Evolutionary conservation across 2,113 vertebrate genomes (phyloP).

Genomic region (Mystacornis crossleyi): DNA sequence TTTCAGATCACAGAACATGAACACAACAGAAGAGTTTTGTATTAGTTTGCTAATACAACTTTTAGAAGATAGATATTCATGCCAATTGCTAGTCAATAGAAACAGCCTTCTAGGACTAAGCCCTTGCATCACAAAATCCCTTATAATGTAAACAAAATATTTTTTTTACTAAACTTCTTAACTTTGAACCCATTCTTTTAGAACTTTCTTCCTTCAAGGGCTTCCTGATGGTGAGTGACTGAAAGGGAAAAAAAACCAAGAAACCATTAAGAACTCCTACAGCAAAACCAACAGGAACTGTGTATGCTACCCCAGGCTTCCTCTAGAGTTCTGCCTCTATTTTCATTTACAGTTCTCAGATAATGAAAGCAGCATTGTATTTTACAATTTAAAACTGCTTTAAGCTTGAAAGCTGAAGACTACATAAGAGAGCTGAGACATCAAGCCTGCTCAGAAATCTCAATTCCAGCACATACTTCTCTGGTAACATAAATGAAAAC

Average conservation of each 20-base stretch:
- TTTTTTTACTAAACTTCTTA: conserved; percentile 72
- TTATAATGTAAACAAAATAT: conserved; percentile 86
- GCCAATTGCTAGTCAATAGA: conserved; percentile 73
- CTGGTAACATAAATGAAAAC: neutral
- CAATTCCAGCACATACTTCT: neutral
- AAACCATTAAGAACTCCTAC: neutral
- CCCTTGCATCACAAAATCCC: conserved; percentile 78
- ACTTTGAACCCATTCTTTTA: conserved; percentile 76
- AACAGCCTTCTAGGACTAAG: conserved; percentile 71
- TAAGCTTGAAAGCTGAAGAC: neutral
- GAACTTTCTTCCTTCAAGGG: conserved; percentile 79
- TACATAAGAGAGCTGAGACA: neutral
- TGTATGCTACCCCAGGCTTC: neutral
- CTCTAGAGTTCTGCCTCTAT: neutral
- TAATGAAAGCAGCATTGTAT: fast-evolving
- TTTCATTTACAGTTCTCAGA: neutral
- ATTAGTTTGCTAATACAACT: conserved; percentile 72
- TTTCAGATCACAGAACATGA: conserved; percentile 75
- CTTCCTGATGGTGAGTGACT: conserved; percentile 87
- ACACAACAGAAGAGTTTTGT: conserved; percentile 73
- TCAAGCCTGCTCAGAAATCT: neutral
- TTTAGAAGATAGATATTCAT: conserved; percentile 62
- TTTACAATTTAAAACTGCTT: neutral
- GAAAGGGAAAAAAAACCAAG: conserved; percentile 39
- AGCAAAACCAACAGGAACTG: neutral